Evolutionary conservation across 2,113 vertebrate genomes (phyloP).

Genomic region (Sylvia atricapilla): DNA sequence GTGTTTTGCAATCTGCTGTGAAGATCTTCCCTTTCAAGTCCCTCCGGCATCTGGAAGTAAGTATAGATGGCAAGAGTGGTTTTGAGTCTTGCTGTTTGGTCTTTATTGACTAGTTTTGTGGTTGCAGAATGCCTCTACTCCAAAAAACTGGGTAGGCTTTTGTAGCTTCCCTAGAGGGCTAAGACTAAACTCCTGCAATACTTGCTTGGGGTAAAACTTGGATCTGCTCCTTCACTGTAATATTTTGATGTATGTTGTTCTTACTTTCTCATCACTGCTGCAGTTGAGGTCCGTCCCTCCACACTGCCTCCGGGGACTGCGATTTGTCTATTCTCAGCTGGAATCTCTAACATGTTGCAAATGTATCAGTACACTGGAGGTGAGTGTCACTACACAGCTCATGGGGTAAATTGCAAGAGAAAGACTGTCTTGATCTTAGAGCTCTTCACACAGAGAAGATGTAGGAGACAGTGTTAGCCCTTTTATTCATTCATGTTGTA

Average conservation of each 20-base stretch:
- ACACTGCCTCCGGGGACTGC: slow-evolving; percentile 87
- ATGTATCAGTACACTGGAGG: slow-evolving; percentile 87
- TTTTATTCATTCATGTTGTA: neutral
- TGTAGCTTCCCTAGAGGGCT: neutral
- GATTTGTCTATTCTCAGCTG: slow-evolving; percentile 89
- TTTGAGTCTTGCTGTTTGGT: neutral
- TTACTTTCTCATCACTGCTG: neutral
- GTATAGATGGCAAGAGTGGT: neutral
- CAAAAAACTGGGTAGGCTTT: neutral
- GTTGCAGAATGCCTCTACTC: neutral
- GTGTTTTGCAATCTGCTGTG: slow-evolving; percentile 79
- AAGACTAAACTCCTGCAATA: neutral
- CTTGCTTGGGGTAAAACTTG: neutral
- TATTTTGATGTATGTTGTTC: neutral
- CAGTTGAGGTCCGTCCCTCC: slow-evolving; percentile 84
- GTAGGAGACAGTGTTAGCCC: neutral
- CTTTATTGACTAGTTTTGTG: neutral
- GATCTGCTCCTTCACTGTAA: neutral
- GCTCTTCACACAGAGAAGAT: neutral
- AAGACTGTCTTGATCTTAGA: neutral
- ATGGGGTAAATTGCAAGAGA: neutral
- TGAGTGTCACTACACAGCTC: slow-evolving; percentile 38
- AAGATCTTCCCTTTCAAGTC: slow-evolving; percentile 97
- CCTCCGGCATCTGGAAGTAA: slow-evolving; percentile 88
- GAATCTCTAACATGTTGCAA: slow-evolving; percentile 89